phyloP scores from a whole-genome alignment of 2,888 invertebrate species.

The Kryphioiulus occultus region DNA sequence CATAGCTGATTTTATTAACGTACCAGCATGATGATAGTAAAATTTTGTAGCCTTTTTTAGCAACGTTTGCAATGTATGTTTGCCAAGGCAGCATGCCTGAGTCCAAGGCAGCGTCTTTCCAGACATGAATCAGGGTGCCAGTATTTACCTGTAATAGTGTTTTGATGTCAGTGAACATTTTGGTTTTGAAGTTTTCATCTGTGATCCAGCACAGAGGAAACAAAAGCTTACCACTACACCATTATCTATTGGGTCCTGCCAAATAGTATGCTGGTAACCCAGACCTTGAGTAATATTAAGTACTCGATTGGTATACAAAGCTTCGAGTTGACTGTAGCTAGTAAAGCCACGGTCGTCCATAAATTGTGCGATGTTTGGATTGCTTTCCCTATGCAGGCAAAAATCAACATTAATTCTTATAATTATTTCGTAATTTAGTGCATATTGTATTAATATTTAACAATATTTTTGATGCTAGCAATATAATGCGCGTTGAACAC shows the following conservation, averaged over 20 bases:
- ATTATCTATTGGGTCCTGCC: constrained; percentile 59
- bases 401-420: constrained; percentile 52
- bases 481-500: too few relatives aligned
- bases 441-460: too few relatives aligned
- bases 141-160: constrained; percentile 60
- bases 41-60: constrained; percentile 68
- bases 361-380: constrained; percentile 71
- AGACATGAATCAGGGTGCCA: constrained; percentile 57
- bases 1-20: constrained; percentile 74
- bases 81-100: constrained; percentile 57
- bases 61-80: constrained; percentile 57
- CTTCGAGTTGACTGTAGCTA: constrained; percentile 70
- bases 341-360: constrained; percentile 70
- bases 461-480: too few relatives aligned
- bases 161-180: constrained; percentile 50
- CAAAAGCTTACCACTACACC: constrained; percentile 56
- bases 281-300: constrained; percentile 66
- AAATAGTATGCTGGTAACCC: constrained; percentile 57
- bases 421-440: too few relatives aligned
- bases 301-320: constrained; percentile 72
- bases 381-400: constrained; percentile 65
- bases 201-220: neutral
- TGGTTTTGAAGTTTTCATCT: neutral
- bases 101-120: constrained; percentile 57
- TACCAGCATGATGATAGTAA: constrained; percentile 89